Evolutionary conservation across 2,888 invertebrate genomes (phyloP).

Genomic region (Pomacea canaliculata): DNA sequence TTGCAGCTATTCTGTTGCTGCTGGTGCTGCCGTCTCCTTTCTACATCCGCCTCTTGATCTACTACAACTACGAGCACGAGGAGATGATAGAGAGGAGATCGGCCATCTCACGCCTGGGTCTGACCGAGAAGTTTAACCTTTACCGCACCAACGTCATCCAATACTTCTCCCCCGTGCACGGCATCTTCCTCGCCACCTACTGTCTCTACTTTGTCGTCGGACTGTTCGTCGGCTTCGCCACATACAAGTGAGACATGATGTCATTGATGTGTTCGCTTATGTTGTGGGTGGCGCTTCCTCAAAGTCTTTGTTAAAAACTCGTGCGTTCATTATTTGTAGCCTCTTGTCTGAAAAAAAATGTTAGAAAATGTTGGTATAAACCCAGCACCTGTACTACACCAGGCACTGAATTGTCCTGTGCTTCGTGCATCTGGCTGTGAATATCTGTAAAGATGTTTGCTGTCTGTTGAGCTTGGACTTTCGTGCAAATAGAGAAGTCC

Average conservation of each 20-base stretch:
- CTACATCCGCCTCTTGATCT: conserved; percentile 60
- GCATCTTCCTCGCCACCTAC: conserved; percentile 61
- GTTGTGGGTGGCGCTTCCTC: neutral
- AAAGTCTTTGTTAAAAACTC: neutral
- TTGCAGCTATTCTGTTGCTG: conserved; percentile 47
- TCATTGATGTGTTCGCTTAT: neutral
- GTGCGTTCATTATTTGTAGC: neutral
- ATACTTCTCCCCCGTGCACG: conserved; percentile 61
- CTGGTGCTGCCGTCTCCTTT: conserved; percentile 61
- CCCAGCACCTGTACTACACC: neutral
- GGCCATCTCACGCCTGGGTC: conserved; percentile 39
- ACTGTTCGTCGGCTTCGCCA: conserved; percentile 51
- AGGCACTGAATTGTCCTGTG: no score
- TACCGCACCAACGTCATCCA: conserved; percentile 61
- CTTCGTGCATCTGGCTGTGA: no score
- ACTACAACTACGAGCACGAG: conserved; percentile 61
- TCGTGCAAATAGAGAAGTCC: no score
- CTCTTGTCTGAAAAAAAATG: no score
- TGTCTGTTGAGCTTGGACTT: no score
- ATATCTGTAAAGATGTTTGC: no score
- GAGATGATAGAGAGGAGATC: conserved; percentile 50
- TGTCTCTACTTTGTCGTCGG: conserved; percentile 57
- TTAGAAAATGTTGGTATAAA: no score
- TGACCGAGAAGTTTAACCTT: conserved; percentile 48
- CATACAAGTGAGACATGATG: conserved; percentile 3